These are phyloP conservation scores for Parotia lawesii DNA, from an alignment of 2,113 vertebrate species.

Conservation along the genomic window DNA sequence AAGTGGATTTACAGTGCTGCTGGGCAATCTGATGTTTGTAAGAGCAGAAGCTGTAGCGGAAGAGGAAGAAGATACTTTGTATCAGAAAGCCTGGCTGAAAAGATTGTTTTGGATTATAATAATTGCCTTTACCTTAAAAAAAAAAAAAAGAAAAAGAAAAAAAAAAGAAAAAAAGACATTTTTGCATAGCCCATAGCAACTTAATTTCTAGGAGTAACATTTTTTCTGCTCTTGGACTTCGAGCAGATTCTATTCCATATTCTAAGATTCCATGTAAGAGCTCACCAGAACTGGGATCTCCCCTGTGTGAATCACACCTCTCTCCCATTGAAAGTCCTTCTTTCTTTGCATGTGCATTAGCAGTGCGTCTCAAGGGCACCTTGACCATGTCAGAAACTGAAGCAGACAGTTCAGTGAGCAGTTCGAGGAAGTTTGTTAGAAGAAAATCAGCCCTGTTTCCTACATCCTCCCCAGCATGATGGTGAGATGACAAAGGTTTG, in stretches of 20 bases:
- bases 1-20: slow-evolving; percentile 53
- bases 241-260: background rate
- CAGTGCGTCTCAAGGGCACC: slow-evolving; percentile 10
- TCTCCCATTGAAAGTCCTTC: background rate
- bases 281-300: background rate
- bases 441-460: background rate
- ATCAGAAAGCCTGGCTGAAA: background rate
- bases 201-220: background rate
- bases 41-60: background rate
- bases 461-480: background rate
- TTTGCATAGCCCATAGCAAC: background rate
- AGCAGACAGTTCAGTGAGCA: background rate
- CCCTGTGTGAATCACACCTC: background rate
- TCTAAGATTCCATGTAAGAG: background rate
- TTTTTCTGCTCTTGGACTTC: background rate
- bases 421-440: slow-evolving; percentile 9
- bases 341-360: background rate
- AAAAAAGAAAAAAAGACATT: background rate
- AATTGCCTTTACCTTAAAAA: background rate
- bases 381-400: background rate
- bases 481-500: background rate
- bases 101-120: background rate
- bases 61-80: background rate
- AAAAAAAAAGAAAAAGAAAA: background rate
- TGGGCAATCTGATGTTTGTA: background rate